Evolutionary conservation across 2,888 invertebrate genomes (phyloP).

Genomic region (Acleris sparsana): DNA sequence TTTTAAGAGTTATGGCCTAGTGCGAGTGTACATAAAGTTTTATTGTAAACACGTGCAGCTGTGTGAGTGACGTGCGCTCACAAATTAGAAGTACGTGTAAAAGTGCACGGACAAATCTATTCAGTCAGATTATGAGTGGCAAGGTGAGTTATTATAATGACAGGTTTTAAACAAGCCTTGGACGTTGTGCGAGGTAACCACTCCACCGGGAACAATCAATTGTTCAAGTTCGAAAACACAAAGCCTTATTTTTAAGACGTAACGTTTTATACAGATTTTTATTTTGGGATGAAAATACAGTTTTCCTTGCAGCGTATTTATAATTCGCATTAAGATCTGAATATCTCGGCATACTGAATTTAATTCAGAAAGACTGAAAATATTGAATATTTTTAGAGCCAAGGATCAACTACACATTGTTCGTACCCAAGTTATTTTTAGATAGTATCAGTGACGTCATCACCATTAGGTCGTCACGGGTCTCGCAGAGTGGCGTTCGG

Average conservation of each 20-base stretch:
- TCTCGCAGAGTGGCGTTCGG: conserved; percentile 26
- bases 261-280: no score
- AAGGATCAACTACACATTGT: not conserved
- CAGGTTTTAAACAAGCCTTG: no score
- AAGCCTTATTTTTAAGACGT: no score
- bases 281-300: no score
- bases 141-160: not conserved
- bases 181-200: no score
- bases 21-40: conserved; percentile 74
- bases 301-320: no score
- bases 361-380: no score
- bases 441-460: conserved; percentile 29
- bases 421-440: conserved; percentile 17
- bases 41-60: conserved; percentile 77
- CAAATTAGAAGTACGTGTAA: conserved; percentile 44
- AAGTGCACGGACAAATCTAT: conserved; percentile 39
- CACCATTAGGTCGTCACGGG: conserved; percentile 45
- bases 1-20: conserved; percentile 70
- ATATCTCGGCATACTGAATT: no score
- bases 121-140: not conserved
- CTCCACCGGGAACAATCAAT: no score
- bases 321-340: no score
- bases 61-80: conserved; percentile 53
- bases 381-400: no score
- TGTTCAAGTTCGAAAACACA: no score